Conservation (phyloP, 1,140 invertebrate species). For the Pectinophora gossypiella region DNA sequence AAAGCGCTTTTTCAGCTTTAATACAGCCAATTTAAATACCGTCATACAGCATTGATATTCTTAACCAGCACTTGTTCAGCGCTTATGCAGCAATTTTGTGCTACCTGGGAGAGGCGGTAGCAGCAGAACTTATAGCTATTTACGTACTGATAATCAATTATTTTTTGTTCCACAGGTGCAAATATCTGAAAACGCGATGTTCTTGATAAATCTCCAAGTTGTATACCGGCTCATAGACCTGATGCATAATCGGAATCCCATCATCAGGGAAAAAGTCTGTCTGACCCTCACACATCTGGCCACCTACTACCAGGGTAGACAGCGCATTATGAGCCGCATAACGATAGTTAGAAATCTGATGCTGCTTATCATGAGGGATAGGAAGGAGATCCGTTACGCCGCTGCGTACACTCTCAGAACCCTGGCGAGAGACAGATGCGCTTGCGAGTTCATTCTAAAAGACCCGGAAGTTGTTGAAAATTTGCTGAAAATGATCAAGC, state of each 20-base stretch:
- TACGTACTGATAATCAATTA: no score
- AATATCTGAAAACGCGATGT: constrained; percentile 61
- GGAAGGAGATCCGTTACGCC: constrained; percentile 55
- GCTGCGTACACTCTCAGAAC: constrained; percentile 44
- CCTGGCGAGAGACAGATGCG: constrained; percentile 40
- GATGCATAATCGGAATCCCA: constrained; percentile 37
- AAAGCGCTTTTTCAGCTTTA: no score
- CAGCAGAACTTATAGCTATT: no score
- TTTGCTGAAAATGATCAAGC: constrained; percentile 49
- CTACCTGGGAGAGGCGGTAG: no score
- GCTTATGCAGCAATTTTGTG: no score
- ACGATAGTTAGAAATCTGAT: constrained; percentile 45
- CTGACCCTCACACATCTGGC: constrained; percentile 42
- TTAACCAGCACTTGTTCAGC: no score
- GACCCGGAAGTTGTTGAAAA: constrained; percentile 42
- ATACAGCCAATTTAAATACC: no score
- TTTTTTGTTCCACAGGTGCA: constrained; percentile 35
- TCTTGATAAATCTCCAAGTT: constrained; percentile 48
- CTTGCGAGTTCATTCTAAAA: constrained; percentile 35
- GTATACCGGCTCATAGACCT: constrained; percentile 48
- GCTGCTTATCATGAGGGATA: constrained; percentile 43
- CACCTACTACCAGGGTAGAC: constrained; percentile 50
- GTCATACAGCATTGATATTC: no score
- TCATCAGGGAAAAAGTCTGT: constrained; percentile 56
- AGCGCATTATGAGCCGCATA: constrained; percentile 36